Conservation (phyloP, 2,113 vertebrate species). For the Lophotis ruficrista region DNA sequence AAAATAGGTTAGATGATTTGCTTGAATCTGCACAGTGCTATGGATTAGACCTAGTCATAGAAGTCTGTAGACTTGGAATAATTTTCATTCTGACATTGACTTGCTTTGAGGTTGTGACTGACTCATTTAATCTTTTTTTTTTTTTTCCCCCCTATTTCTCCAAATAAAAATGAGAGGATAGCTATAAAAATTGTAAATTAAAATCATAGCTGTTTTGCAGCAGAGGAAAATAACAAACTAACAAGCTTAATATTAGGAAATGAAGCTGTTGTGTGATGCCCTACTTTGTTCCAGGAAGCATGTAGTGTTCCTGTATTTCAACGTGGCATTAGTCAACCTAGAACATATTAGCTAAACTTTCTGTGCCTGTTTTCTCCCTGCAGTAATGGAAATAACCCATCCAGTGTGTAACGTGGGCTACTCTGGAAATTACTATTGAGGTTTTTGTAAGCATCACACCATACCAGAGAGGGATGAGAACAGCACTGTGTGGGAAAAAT, state of each 20-base stretch:
- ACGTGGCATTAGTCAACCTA: neutral
- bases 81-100: slow-evolving; percentile 38
- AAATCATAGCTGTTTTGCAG: neutral
- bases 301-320: neutral
- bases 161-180: neutral
- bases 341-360: neutral
- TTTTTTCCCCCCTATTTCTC: neutral
- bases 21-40: slow-evolving; percentile 20
- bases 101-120: slow-evolving; percentile 42
- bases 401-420: neutral
- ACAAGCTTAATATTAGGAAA: neutral
- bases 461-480: neutral
- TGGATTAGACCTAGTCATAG: slow-evolving; percentile 43
- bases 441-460: neutral
- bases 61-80: slow-evolving; percentile 23
- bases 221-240: neutral
- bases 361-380: neutral
- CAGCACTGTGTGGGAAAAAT: neutral
- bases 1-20: slow-evolving; percentile 59
- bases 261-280: neutral
- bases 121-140: slow-evolving; percentile 37
- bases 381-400: neutral
- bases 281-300: neutral
- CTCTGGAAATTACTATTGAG: neutral
- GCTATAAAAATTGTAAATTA: slow-evolving; percentile 12